phyloP scores from a whole-genome alignment of 1,140 invertebrate species.

The Drosophila sucinea region DNA sequence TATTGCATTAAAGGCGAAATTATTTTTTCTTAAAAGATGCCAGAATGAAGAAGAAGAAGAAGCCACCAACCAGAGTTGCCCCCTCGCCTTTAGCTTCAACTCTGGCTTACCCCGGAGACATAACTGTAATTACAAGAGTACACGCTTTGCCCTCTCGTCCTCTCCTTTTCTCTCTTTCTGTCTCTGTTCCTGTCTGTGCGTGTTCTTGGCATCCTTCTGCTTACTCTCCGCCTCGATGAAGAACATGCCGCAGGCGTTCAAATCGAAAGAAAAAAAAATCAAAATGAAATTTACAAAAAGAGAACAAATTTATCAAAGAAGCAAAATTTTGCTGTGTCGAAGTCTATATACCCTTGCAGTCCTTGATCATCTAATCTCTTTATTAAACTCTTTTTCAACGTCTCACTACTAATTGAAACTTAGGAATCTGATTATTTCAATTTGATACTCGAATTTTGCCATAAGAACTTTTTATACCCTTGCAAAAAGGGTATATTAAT shows the following conservation, averaged over 20 bases:
- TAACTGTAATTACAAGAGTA: constrained; percentile 78
- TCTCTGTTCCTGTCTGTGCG: constrained; percentile 14
- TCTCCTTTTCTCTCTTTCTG: constrained; percentile 11
- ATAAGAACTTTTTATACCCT: too few relatives aligned
- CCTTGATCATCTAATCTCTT: too few relatives aligned
- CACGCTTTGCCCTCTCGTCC: constrained; percentile 35
- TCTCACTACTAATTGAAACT: too few relatives aligned
- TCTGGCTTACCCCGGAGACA: constrained; percentile 72
- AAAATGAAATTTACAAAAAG: constrained; percentile 10
- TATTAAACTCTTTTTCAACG: too few relatives aligned
- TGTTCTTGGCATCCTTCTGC: constrained; percentile 41
- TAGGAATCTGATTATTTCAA: too few relatives aligned
- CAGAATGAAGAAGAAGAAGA: background rate
- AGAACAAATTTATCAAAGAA: constrained; percentile 3
- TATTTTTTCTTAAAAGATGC: background rate
- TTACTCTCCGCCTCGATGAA: constrained; percentile 60
- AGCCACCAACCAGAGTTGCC: constrained; percentile 19
- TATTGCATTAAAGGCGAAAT: constrained; percentile 54
- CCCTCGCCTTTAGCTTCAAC: constrained; percentile 1
- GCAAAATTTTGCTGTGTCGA: too few relatives aligned
- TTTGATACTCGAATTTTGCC: too few relatives aligned
- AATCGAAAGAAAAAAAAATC: constrained; percentile 36
- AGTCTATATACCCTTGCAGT: too few relatives aligned
- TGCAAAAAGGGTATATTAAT: too few relatives aligned
- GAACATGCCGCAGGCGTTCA: constrained; percentile 66